Percentiles rank a stretch among this genome's conserved stretches.
Conservation (phyloP, 2,113 vertebrate species). For the Prolemur simus region DNA sequence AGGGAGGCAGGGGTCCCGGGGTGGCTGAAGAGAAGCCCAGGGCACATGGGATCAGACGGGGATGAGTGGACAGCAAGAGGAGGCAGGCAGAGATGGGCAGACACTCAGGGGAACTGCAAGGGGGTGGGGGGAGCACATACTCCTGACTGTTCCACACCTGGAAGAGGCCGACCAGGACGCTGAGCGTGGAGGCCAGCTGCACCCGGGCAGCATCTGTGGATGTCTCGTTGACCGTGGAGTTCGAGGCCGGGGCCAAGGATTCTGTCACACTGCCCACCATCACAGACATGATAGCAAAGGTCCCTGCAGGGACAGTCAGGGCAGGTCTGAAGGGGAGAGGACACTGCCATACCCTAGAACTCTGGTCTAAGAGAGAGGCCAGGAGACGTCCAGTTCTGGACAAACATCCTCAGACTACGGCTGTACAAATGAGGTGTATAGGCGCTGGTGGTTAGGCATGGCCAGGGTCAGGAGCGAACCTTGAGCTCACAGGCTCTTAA, state of each 20-base stretch:
- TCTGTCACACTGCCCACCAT: slow-evolving; percentile 95
- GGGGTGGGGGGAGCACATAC: background rate
- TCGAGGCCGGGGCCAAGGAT: slow-evolving; percentile 84
- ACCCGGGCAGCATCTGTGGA: slow-evolving; percentile 83
- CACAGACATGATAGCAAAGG: slow-evolving; percentile 95
- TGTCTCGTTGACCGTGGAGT: slow-evolving; percentile 78
- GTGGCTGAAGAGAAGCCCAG: background rate
- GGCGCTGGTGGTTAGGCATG: background rate
- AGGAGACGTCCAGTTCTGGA: background rate
- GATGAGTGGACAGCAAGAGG: background rate
- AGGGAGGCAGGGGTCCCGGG: background rate
- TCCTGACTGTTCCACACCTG: slow-evolving; percentile 84
- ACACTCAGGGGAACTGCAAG: background rate
- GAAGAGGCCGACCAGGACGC: slow-evolving; percentile 90
- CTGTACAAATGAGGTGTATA: background rate
- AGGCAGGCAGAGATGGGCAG: background rate
- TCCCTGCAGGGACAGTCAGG: slow-evolving; percentile 84
- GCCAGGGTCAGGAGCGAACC: background rate
- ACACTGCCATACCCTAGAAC: background rate
- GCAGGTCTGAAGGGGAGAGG: background rate
- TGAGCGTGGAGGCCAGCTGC: slow-evolving; percentile 90
- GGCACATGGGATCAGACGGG: background rate
- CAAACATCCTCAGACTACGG: background rate
- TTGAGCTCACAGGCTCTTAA: background rate
- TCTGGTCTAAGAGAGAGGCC: background rate